Conservation (phyloP, 2,888 invertebrate genomes). For the Pollenia labialis region DNA sequence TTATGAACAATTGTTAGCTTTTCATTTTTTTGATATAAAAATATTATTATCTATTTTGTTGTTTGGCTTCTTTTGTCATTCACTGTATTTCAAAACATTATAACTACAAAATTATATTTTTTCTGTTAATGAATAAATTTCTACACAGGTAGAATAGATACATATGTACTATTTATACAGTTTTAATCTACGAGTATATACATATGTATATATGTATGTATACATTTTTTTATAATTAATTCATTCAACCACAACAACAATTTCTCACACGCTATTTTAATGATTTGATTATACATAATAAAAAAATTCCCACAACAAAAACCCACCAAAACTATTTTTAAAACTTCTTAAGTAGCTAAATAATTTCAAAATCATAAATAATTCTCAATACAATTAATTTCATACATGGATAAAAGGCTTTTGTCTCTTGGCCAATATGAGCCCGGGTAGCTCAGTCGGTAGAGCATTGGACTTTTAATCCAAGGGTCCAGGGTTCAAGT, state of each 20-base stretch:
- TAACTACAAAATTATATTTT: too few species aligned
- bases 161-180: too few species aligned
- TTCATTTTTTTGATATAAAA: too few species aligned
- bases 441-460: conserved; percentile 80
- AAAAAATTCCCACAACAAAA: neutral
- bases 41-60: too few species aligned
- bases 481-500: conserved; percentile 81
- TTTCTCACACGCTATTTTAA: neutral
- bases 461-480: conserved; percentile 81
- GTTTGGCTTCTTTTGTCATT: too few species aligned
- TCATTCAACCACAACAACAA: neutral
- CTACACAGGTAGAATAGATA: too few species aligned
- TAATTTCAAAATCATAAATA: neutral
- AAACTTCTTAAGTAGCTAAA: neutral
- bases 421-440: neutral
- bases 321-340: neutral
- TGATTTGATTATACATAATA: neutral
- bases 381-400: neutral
- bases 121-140: too few species aligned
- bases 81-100: too few species aligned
- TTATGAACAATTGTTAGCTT: too few species aligned
- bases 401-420: neutral
- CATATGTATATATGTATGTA: too few species aligned
- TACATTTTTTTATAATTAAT: too few species aligned
- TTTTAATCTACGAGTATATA: too few species aligned